phyloP scores from a whole-genome alignment of 2,888 invertebrate genomes.

The Yponomeuta plumbellus region DNA sequence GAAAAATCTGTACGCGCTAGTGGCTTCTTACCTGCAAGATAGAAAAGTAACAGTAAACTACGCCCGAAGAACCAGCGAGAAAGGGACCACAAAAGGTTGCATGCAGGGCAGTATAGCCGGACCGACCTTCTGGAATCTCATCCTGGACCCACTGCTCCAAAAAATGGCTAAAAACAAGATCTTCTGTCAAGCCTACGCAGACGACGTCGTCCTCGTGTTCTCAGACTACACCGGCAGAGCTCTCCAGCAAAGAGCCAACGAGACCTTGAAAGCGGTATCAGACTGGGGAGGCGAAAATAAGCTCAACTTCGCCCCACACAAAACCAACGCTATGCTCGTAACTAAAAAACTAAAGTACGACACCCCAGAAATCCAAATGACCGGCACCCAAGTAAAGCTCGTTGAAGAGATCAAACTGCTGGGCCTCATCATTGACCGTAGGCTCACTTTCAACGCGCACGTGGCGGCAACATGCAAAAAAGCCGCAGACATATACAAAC shows the following conservation, averaged over 20 bases:
- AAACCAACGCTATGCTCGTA: slow-evolving; percentile 17
- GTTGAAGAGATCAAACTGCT: too few relatives aligned
- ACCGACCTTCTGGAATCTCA: slow-evolving; percentile 24
- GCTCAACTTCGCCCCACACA: slow-evolving; percentile 23
- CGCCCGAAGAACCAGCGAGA: slow-evolving; percentile 15
- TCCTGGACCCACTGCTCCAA: slow-evolving; percentile 22
- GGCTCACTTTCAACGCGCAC: slow-evolving; percentile 15
- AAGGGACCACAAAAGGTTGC: slow-evolving; percentile 22
- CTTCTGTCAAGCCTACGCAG: slow-evolving; percentile 26
- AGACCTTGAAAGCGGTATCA: neutral
- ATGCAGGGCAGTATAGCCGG: slow-evolving; percentile 25
- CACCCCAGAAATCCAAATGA: too few relatives aligned
- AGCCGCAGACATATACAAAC: slow-evolving; percentile 4
- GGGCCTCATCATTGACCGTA: neutral
- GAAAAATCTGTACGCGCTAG: neutral
- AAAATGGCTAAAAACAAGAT: neutral
- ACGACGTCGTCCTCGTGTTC: slow-evolving; percentile 23
- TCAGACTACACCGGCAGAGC: neutral
- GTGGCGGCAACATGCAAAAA: slow-evolving; percentile 1
- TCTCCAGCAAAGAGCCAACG: slow-evolving; percentile 11
- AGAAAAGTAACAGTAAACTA: slow-evolving; percentile 20
- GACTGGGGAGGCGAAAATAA: slow-evolving; percentile 22
- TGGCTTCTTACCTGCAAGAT: slow-evolving; percentile 19
- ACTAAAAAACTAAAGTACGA: slow-evolving; percentile 13
- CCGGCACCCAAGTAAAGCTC: too few relatives aligned